Evolutionary conservation across 2,113 vertebrate genomes (phyloP).

Genomic region (Carassius carassius): DNA sequence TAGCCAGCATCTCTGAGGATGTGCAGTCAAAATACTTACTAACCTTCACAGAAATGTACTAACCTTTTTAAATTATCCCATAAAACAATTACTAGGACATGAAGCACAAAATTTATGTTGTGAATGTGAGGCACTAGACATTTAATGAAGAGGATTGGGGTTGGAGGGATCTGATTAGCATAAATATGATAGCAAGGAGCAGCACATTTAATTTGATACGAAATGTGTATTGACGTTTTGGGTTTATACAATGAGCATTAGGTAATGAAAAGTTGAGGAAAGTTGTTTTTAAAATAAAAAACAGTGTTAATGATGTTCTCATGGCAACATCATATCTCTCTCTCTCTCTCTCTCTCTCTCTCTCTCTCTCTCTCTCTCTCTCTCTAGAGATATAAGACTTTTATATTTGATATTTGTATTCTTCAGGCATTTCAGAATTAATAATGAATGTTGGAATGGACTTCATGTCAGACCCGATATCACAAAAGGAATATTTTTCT

Average conservation of each 20-base stretch:
- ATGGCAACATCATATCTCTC: too few relatives aligned
- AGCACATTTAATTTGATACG: background rate
- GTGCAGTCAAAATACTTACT: background rate
- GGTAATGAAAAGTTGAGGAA: background rate
- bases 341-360: too few relatives aligned
- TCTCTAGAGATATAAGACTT: too few relatives aligned
- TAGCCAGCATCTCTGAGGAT: background rate
- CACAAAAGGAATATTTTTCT: background rate
- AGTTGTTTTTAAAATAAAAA: background rate
- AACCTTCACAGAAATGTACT: background rate
- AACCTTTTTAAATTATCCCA: conserved; percentile 15
- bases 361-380: too few relatives aligned
- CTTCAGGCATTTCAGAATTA: background rate
- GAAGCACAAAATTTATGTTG: conserved; percentile 7
- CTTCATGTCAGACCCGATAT: background rate
- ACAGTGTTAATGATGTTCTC: background rate
- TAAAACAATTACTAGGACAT: background rate
- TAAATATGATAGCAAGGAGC: background rate
- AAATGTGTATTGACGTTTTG: background rate
- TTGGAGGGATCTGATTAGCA: conserved; percentile 1
- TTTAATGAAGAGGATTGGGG: conserved; percentile 23
- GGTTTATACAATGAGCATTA: background rate
- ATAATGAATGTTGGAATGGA: background rate
- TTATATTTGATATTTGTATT: background rate
- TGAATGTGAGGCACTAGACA: background rate